A percentile compares a stretch with the other conserved stretches of the same genome.
phyloP scores from a whole-genome alignment of 2,113 vertebrate species.

The Machaerirhynchus nigripectus region DNA sequence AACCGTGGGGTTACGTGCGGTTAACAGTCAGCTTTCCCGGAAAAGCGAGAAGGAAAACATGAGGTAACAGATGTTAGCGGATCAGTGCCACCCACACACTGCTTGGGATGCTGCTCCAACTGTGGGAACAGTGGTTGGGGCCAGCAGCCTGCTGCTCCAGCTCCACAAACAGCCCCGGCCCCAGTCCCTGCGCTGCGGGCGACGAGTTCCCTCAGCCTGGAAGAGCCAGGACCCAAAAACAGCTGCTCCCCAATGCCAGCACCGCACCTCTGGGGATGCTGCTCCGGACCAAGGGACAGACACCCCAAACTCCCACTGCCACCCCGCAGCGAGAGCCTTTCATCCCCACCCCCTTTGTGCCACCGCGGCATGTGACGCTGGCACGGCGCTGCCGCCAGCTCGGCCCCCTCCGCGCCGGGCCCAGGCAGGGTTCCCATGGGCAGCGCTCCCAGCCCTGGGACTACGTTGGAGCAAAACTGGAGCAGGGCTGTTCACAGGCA shows the following conservation, averaged over 20 bases:
- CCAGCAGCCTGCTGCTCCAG: neutral
- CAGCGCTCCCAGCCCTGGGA: neutral
- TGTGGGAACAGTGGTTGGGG: neutral
- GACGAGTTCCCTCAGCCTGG: neutral
- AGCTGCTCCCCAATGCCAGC: fast-evolving
- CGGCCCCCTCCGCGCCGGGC: neutral
- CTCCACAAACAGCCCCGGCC: neutral
- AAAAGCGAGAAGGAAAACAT: conserved; percentile 4
- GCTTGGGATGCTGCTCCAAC: neutral
- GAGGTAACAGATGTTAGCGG: conserved; percentile 34
- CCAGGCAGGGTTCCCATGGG: conserved; percentile 36
- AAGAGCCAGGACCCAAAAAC: neutral
- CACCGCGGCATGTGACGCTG: neutral
- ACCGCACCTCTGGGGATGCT: neutral
- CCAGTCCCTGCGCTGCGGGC: neutral
- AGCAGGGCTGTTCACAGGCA: neutral
- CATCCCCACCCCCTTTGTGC: conserved; percentile 2
- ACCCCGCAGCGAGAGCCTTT: neutral
- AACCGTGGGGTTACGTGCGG: neutral
- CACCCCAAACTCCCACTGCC: fast-evolving
- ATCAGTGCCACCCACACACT: conserved; percentile 34
- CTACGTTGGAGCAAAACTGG: neutral
- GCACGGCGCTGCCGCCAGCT: neutral
- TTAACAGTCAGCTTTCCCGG: conserved; percentile 37
- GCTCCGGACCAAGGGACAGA: neutral